Conservation (phyloP, 2,113 vertebrate genomes). For the Serilophus lunatus region DNA sequence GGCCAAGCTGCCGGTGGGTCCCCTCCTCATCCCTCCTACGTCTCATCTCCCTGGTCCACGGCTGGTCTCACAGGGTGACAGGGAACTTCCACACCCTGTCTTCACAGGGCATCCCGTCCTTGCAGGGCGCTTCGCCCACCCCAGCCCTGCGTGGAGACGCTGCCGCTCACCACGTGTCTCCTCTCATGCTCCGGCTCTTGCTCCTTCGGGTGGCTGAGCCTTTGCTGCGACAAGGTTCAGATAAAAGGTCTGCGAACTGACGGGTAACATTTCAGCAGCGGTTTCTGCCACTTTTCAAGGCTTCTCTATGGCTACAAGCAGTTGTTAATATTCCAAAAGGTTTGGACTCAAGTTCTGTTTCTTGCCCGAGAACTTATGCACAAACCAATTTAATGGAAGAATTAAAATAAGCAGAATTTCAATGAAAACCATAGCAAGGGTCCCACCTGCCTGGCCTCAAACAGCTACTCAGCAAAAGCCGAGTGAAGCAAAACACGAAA, state of each 20-base stretch:
- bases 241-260: not conserved
- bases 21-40: not conserved
- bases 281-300: not conserved
- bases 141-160: rapidly evolving
- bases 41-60: rapidly evolving
- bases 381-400: not conserved
- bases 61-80: not conserved
- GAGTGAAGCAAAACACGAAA: not conserved
- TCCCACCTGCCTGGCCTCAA: not conserved
- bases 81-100: not conserved
- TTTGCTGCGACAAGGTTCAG: not conserved
- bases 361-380: not conserved
- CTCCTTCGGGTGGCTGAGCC: not conserved
- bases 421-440: not conserved
- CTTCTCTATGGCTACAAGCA: not conserved
- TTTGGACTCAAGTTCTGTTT: not conserved
- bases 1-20: not conserved
- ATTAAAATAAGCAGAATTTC: not conserved
- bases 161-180: rapidly evolving
- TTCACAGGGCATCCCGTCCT: too few species aligned
- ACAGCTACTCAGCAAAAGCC: not conserved
- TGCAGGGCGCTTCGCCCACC: not conserved
- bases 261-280: not conserved
- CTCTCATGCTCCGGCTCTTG: not conserved
- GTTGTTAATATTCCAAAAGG: not conserved